Conservation (phyloP, 2,888 invertebrate genomes). For the Slavum lentiscoides region DNA sequence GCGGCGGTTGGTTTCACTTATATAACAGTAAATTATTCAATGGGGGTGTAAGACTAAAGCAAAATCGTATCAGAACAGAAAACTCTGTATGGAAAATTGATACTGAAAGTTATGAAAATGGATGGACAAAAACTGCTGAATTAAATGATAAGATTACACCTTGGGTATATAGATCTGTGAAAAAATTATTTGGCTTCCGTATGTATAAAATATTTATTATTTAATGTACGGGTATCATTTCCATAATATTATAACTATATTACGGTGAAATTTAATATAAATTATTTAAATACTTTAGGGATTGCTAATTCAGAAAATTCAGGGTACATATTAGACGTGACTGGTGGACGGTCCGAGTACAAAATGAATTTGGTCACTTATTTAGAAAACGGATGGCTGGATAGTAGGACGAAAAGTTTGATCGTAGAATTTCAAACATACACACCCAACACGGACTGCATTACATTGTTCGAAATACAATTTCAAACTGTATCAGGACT, state of each 20-base stretch:
- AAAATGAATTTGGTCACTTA: background rate
- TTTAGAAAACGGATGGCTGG: slow-evolving; percentile 25
- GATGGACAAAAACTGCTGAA: slow-evolving; percentile 8
- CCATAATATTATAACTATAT: no score
- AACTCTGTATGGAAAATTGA: slow-evolving; percentile 9
- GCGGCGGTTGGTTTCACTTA: slow-evolving; percentile 11
- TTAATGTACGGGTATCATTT: no score
- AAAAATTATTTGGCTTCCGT: slow-evolving; percentile 26
- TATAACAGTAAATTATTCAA: slow-evolving; percentile 38
- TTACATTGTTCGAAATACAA: slow-evolving; percentile 22
- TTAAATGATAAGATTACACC: background rate
- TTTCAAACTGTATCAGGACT: slow-evolving; percentile 5
- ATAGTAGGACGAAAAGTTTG: slow-evolving; percentile 8
- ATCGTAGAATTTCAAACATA: slow-evolving; percentile 20
- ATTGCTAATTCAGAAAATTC: background rate
- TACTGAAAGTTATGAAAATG: background rate
- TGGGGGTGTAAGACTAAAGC: slow-evolving; percentile 20
- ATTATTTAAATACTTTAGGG: slow-evolving; percentile 10
- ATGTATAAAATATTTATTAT: background rate
- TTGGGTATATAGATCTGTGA: slow-evolving; percentile 4
- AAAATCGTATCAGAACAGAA: slow-evolving; percentile 5
- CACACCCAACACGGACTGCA: slow-evolving; percentile 25
- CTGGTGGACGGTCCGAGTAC: background rate
- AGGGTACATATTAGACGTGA: slow-evolving; percentile 28
- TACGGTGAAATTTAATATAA: no score